A percentile compares a stretch with the other conserved stretches of the same genome.
Evolutionary conservation across 2,113 vertebrate species (phyloP).

Genomic region (Gulo gulo): DNA sequence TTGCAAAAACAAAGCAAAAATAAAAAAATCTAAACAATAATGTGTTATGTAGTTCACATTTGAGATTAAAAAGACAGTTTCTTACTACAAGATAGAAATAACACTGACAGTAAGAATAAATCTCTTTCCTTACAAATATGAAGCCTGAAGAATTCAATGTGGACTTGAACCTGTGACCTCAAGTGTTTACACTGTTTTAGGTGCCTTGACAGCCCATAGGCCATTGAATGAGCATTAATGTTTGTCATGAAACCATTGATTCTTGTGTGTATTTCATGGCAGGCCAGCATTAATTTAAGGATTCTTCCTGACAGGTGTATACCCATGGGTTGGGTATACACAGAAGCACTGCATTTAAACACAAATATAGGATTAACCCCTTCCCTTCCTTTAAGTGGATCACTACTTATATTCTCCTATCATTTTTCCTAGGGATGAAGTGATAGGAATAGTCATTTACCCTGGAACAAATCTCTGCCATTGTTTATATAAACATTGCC

Average conservation of each 20-base stretch:
- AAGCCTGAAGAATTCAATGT: not conserved
- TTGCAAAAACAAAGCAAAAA: not conserved
- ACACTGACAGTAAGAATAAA: not conserved
- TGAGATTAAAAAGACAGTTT: not conserved
- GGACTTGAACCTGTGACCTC: not conserved
- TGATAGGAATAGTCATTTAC: not conserved
- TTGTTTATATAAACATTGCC: not conserved
- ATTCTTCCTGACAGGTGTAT: not conserved
- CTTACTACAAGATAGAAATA: not conserved
- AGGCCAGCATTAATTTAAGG: not conserved
- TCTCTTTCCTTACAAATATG: not conserved
- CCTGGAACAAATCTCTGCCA: not conserved
- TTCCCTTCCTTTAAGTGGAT: not conserved
- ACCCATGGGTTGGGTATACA: not conserved
- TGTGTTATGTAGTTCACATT: not conserved
- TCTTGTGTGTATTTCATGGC: not conserved
- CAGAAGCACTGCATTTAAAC: not conserved
- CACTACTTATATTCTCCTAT: not conserved
- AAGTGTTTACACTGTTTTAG: not conserved
- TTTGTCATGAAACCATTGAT: not conserved
- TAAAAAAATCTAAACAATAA: not conserved
- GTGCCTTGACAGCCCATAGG: not conserved
- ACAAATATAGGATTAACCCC: not conserved
- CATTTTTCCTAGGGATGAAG: not conserved
- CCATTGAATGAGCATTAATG: not conserved